Percentiles rank a stretch among this genome's conserved stretches.
These are phyloP conservation scores for Oryctolagus cuniculus DNA, from an alignment of 2,113 vertebrate genomes.

Conservation along the genomic window DNA sequence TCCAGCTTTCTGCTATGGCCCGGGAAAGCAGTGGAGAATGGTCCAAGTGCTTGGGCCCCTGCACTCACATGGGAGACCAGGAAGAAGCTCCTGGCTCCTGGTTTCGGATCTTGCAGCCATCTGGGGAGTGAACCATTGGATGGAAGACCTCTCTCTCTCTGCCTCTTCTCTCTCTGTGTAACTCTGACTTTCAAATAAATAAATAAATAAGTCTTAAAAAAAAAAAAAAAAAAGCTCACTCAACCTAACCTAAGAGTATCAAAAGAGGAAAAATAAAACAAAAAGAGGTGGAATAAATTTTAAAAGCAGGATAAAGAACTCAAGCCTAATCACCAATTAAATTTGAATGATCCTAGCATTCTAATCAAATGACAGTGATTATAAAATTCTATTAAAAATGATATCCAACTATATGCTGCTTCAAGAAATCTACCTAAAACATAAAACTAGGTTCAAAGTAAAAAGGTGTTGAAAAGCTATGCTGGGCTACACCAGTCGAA, in stretches of 20 bases:
- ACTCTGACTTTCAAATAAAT: too few species aligned
- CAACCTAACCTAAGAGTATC: background rate
- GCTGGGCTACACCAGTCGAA: background rate
- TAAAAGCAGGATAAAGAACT: background rate
- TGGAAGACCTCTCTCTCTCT: too few species aligned
- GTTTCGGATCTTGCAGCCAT: too few species aligned
- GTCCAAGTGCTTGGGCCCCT: too few species aligned
- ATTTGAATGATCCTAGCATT: background rate
- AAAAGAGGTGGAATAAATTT: background rate
- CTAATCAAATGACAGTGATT: background rate
- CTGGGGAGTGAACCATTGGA: too few species aligned
- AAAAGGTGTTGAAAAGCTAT: background rate
- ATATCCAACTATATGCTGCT: background rate
- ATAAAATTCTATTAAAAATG: background rate
- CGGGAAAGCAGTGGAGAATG: too few species aligned
- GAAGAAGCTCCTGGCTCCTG: too few species aligned
- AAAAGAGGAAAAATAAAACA: background rate
- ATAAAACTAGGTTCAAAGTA: conserved; percentile 5
- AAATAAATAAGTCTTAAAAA: too few species aligned
- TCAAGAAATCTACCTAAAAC: background rate
- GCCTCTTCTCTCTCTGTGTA: too few species aligned
- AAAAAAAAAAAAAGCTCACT: too few species aligned
- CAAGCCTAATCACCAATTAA: background rate
- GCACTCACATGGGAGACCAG: too few species aligned
- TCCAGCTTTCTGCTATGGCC: too few species aligned